phyloP scores from a whole-genome alignment of 2,113 vertebrate genomes.

The Atrichornis clamosus region DNA sequence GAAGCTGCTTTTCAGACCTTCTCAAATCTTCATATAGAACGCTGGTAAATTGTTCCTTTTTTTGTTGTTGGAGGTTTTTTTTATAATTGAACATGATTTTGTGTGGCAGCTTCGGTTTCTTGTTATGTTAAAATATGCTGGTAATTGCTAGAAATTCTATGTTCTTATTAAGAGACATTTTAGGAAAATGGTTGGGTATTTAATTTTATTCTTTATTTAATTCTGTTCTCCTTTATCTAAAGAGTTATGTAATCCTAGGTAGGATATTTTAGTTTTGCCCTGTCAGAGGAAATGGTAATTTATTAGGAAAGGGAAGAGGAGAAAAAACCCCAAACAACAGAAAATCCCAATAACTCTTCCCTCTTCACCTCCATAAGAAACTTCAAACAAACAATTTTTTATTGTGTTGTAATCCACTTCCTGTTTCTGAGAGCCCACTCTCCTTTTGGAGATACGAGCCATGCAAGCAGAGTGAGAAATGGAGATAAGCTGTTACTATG shows the following conservation, averaged over 20 bases:
- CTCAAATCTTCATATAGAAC: constrained; percentile 89
- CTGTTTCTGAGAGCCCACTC: background rate
- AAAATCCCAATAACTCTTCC: background rate
- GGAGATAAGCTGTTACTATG: background rate
- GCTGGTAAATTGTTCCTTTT: constrained; percentile 79
- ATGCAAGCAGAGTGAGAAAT: background rate
- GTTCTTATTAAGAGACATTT: background rate
- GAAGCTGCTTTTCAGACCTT: constrained; percentile 89
- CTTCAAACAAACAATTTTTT: background rate
- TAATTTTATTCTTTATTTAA: background rate
- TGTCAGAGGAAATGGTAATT: background rate
- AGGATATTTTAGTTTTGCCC: background rate
- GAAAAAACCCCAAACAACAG: background rate
- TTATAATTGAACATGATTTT: background rate
- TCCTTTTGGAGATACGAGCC: background rate
- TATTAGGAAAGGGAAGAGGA: background rate
- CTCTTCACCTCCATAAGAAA: background rate
- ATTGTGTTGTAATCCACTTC: background rate
- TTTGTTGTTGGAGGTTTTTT: background rate
- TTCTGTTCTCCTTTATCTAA: background rate
- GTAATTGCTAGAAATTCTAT: background rate
- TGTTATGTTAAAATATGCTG: background rate
- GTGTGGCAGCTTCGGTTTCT: background rate
- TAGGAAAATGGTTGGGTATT: background rate
- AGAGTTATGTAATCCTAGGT: background rate